These are phyloP conservation scores for Emydura subglobosa DNA, from an alignment of 2,113 vertebrate genomes.

Conservation along the genomic window DNA sequence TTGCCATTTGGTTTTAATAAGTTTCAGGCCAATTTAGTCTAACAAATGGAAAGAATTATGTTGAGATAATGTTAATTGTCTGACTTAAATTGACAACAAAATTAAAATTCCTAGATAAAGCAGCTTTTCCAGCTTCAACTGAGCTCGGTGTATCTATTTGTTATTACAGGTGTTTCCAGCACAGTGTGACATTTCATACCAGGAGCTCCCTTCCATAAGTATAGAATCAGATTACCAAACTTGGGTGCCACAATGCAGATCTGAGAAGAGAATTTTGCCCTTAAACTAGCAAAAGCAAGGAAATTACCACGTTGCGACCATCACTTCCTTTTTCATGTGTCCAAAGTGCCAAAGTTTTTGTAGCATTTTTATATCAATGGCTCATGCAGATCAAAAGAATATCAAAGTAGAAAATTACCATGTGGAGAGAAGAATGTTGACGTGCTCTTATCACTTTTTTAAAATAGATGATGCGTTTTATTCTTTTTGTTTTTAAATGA, in stretches of 20 bases:
- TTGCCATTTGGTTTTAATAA: background rate
- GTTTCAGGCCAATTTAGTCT: background rate
- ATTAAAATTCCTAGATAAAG: background rate
- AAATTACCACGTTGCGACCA: background rate
- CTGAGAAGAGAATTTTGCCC: background rate
- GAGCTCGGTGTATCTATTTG: too few species aligned
- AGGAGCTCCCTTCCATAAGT: fast-evolving
- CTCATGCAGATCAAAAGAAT: background rate
- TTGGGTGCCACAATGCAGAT: background rate
- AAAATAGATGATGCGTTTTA: background rate
- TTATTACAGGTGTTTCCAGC: background rate
- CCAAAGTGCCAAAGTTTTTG: background rate
- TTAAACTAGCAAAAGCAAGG: background rate
- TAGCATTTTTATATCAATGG: background rate
- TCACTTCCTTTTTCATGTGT: background rate
- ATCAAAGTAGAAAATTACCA: background rate
- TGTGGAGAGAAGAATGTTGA: background rate
- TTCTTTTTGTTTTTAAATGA: background rate
- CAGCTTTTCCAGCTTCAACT: background rate
- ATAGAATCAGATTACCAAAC: background rate
- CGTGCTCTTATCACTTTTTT: background rate
- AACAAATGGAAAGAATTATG: background rate
- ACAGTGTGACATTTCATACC: background rate
- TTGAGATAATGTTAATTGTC: background rate
- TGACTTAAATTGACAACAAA: background rate